Conservation (phyloP, 2,888 invertebrate species). For the Ormyrus labotus region DNA sequence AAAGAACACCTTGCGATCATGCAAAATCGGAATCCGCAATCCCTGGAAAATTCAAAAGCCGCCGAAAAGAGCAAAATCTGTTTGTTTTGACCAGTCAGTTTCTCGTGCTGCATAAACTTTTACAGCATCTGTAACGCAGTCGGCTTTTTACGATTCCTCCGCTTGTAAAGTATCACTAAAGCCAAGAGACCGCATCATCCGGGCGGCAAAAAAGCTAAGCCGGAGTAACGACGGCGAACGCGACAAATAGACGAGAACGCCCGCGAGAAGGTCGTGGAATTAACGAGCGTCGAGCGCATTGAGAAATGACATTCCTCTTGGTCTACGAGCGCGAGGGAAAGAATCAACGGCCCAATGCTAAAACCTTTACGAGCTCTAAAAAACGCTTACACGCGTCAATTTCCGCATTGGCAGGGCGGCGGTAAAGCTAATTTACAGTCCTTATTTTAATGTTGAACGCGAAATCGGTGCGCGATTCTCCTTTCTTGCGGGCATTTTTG, state of each 20-base stretch:
- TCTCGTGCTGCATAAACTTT: too few species aligned
- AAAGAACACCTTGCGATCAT: too few species aligned
- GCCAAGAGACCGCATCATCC: neutral
- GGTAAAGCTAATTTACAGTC: constrained; percentile 44
- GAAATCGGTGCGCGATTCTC: constrained; percentile 12
- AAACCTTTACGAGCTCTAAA: constrained; percentile 46
- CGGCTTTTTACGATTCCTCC: neutral
- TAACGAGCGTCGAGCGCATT: constrained; percentile 32
- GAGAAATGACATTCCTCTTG: constrained; percentile 42
- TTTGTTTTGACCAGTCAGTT: too few species aligned
- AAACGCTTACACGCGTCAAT: constrained; percentile 16
- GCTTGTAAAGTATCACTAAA: too few species aligned
- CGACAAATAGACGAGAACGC: constrained; percentile 28
- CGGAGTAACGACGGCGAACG: constrained; percentile 5
- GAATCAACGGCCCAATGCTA: neutral
- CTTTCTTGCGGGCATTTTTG: neutral
- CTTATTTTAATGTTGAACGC: constrained; percentile 37
- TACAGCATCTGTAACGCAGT: neutral
- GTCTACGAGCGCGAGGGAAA: constrained; percentile 8
- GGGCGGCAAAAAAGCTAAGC: neutral
- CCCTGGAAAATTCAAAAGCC: too few species aligned
- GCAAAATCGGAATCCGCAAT: too few species aligned
- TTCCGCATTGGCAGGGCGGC: constrained; percentile 41
- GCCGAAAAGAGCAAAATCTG: too few species aligned
- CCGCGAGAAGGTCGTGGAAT: constrained; percentile 25